Percentiles rank a stretch among this genome's conserved stretches.
Conservation (phyloP, 2,888 invertebrate species). For the Xestia sexstrigata region DNA sequence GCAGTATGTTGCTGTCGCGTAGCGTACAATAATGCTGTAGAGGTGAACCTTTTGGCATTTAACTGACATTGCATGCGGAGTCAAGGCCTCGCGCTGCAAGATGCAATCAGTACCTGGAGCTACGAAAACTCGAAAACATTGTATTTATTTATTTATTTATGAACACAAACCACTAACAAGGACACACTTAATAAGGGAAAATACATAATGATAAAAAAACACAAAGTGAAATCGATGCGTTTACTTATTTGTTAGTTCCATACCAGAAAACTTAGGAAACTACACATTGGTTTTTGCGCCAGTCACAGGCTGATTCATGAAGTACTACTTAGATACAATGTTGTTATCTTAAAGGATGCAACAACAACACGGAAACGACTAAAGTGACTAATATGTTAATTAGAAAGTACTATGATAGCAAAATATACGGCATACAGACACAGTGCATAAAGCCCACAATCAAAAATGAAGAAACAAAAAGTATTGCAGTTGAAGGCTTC, state of each 20-base stretch:
- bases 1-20: slow-evolving; percentile 9
- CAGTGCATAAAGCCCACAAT: background rate
- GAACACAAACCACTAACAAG: too few species aligned
- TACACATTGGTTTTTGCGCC: slow-evolving; percentile 1
- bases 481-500: slow-evolving; percentile 24
- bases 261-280: background rate
- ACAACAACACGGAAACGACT: slow-evolving; percentile 33
- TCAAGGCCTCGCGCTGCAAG: slow-evolving; percentile 54
- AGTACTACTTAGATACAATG: slow-evolving; percentile 24
- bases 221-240: background rate
- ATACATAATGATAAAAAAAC: background rate
- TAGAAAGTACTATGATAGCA: background rate
- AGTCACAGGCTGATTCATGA: slow-evolving; percentile 21
- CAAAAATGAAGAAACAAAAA: slow-evolving; percentile 12
- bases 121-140: background rate
- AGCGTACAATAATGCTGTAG: slow-evolving; percentile 20
- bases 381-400: slow-evolving; percentile 12
- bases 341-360: slow-evolving; percentile 38
- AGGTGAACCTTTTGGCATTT: slow-evolving; percentile 65
- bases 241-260: background rate
- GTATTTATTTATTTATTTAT: background rate
- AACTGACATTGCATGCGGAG: slow-evolving; percentile 62
- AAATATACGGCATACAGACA: background rate
- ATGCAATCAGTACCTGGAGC: slow-evolving; percentile 41
- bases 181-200: background rate